phyloP scores from a whole-genome alignment of 1,140 invertebrate species.

The Pseudomyrmex flavicornis region DNA sequence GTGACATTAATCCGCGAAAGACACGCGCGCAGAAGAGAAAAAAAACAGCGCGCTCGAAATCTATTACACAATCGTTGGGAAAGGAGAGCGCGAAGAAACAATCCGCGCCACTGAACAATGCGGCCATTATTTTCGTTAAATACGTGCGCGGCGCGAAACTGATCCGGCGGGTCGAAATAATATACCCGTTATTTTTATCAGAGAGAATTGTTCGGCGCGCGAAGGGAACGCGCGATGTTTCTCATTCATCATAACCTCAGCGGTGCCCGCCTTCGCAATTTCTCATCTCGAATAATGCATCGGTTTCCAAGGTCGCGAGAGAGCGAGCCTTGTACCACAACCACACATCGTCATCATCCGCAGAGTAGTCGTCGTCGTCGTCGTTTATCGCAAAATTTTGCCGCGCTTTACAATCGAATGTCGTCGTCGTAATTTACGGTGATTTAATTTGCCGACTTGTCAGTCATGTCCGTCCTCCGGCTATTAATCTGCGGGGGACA shows the following conservation, averaged over 20 bases:
- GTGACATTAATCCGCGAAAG: too few species aligned
- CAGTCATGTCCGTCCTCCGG: slow-evolving; percentile 34
- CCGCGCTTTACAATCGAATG: not conserved
- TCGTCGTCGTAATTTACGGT: slow-evolving; percentile 26
- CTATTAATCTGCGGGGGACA: slow-evolving; percentile 49
- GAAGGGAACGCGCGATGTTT: slow-evolving; percentile 16
- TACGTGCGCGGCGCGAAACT: slow-evolving; percentile 4
- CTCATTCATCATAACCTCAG: slow-evolving; percentile 55
- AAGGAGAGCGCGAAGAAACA: not conserved
- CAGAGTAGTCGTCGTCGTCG: not conserved
- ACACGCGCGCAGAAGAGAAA: too few species aligned
- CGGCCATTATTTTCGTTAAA: slow-evolving; percentile 10
- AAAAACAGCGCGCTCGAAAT: too few species aligned
- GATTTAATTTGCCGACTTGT: slow-evolving; percentile 40
- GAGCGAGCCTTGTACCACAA: slow-evolving; percentile 11
- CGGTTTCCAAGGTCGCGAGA: slow-evolving; percentile 46
- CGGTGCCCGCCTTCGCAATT: slow-evolving; percentile 51
- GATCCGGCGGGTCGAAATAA: slow-evolving; percentile 34
- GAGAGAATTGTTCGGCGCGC: slow-evolving; percentile 24
- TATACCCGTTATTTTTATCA: slow-evolving; percentile 55
- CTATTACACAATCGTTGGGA: not conserved
- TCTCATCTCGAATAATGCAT: slow-evolving; percentile 60
- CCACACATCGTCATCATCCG: not conserved
- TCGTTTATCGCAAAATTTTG: slow-evolving; percentile 34
- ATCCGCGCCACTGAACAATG: slow-evolving; percentile 31